Conservation (phyloP, 2,113 vertebrate genomes). For the Prochilodus magdalenae region DNA sequence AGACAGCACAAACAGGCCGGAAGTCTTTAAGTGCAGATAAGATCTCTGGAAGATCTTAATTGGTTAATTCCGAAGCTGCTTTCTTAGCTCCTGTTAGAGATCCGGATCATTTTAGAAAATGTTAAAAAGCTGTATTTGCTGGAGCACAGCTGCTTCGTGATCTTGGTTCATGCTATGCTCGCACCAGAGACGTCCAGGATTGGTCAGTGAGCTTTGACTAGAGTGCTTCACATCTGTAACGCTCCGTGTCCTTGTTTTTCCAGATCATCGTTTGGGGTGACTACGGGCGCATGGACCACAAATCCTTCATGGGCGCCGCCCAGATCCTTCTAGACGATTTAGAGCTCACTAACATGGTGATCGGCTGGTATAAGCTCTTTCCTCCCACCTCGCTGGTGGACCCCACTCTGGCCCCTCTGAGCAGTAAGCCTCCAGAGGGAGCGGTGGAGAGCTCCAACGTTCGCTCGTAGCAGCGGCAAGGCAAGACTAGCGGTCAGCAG, state of each 20-base stretch:
- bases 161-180: too few species aligned
- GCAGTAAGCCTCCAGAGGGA: constrained; percentile 90
- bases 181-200: too few species aligned
- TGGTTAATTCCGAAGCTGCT: too few species aligned
- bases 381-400: constrained; percentile 96
- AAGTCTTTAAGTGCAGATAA: too few species aligned
- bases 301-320: constrained; percentile 97
- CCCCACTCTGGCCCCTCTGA: constrained; percentile 94
- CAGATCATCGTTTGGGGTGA: constrained; percentile 99
- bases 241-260: constrained; percentile 45
- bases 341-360: constrained; percentile 98
- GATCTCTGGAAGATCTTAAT: too few species aligned
- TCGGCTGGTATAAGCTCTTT: constrained; percentile 99
- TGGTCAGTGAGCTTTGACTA: too few species aligned
- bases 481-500: constrained; percentile 64
- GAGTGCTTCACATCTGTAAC: too few species aligned
- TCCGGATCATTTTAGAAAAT: too few species aligned
- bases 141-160: too few species aligned
- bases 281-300: constrained; percentile 98
- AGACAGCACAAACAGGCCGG: too few species aligned
- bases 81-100: too few species aligned
- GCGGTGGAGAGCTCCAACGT: constrained; percentile 86
- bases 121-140: too few species aligned
- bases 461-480: constrained; percentile 84
- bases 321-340: constrained; percentile 98